These are phyloP conservation scores for Aphaenogaster floridana DNA, from an alignment of 1,140 invertebrate genomes.

Conservation along the genomic window DNA sequence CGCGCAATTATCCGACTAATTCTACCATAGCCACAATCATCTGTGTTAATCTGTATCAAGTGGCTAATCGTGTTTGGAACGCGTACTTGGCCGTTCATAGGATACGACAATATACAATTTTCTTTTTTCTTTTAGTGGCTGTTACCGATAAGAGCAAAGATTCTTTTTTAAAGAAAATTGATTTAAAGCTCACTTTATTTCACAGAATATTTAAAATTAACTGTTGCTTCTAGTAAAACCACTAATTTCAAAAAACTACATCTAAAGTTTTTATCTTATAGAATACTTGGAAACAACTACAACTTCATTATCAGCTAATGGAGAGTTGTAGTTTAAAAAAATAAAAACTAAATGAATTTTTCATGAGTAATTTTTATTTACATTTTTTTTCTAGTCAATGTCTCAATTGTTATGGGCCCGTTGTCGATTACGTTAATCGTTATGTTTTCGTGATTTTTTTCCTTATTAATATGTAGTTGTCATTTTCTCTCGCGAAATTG, in stretches of 20 bases:
- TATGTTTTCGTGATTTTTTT: neutral
- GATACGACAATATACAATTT: neutral
- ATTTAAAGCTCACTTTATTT: conserved; percentile 14
- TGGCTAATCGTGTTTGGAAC: neutral
- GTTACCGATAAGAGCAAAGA: neutral
- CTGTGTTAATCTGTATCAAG: conserved; percentile 8
- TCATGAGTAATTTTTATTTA: neutral
- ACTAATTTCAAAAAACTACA: conserved; percentile 12
- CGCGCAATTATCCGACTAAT: conserved; percentile 26
- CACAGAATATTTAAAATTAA: conserved; percentile 23
- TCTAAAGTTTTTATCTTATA: conserved; percentile 10
- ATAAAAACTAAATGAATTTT: conserved; percentile 7
- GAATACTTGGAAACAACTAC: neutral
- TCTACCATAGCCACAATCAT: neutral
- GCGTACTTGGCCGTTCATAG: neutral
- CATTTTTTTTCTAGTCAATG: neutral
- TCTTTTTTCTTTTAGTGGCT: neutral
- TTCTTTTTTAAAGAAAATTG: neutral
- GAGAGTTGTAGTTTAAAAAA: neutral
- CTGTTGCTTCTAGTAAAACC: neutral
- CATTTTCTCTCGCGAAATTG: neutral
- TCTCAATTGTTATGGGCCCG: neutral
- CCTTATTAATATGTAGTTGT: neutral
- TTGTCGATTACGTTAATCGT: neutral
- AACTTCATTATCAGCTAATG: conserved; percentile 43